Conservation (phyloP, 2,113 vertebrate genomes). For the Perca schrenkii region DNA sequence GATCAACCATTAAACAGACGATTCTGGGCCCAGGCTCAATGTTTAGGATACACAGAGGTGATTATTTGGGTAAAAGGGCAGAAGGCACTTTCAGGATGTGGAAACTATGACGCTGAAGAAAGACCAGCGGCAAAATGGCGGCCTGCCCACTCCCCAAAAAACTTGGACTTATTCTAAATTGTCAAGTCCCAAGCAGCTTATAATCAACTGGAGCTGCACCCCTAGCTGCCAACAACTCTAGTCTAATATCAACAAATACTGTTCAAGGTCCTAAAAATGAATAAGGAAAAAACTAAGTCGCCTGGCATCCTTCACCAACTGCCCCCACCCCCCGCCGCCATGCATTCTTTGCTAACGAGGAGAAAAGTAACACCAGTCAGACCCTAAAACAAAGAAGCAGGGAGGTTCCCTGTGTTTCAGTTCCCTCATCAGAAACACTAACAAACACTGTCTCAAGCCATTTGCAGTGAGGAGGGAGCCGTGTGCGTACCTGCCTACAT, state of each 20-base stretch:
- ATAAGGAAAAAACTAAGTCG: conserved; percentile 28
- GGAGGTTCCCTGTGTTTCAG: conserved; percentile 8
- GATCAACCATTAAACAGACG: background rate
- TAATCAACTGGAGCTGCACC: conserved; percentile 22
- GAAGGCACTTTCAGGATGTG: conserved; percentile 31
- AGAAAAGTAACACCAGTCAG: conserved; percentile 28
- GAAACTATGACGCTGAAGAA: conserved; percentile 51
- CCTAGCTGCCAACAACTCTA: background rate
- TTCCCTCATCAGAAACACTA: conserved; percentile 66
- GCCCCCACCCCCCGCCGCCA: background rate
- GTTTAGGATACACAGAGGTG: conserved; percentile 23
- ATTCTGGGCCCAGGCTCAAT: conserved; percentile 2
- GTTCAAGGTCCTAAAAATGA: conserved; percentile 25
- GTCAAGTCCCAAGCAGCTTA: conserved; percentile 34
- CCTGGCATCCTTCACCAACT: background rate
- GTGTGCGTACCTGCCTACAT: conserved; percentile 17
- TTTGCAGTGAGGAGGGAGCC: conserved; percentile 30
- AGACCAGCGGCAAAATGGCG: conserved; percentile 19
- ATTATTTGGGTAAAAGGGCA: conserved; percentile 39
- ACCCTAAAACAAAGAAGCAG: conserved; percentile 24
- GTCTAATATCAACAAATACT: conserved; percentile 37
- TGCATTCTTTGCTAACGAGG: conserved; percentile 46
- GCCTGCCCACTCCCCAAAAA: background rate
- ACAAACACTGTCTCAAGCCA: conserved; percentile 57
- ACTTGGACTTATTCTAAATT: conserved; percentile 24